Conservation (phyloP, 2,888 invertebrate species). For the Drosophila algonquin region DNA sequence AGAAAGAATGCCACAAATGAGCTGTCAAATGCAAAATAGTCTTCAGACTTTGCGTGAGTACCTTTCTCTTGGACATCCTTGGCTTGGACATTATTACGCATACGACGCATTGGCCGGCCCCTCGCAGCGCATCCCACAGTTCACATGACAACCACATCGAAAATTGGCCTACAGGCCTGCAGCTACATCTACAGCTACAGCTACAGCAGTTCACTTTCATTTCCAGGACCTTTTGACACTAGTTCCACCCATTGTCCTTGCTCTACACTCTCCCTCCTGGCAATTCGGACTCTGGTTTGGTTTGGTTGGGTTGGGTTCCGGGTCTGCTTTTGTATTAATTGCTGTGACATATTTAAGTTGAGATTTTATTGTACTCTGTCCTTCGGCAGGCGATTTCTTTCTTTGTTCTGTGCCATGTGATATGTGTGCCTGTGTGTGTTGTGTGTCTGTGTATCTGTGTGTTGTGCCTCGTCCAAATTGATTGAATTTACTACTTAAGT, state of each 20-base stretch:
- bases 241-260: slow-evolving; percentile 12
- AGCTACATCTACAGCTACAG: background rate
- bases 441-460: slow-evolving; percentile 10
- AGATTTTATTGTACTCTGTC: slow-evolving; percentile 65
- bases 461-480: slow-evolving; percentile 55
- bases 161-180: background rate
- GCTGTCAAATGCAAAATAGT: slow-evolving; percentile 43
- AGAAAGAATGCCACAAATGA: slow-evolving; percentile 27
- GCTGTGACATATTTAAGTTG: slow-evolving; percentile 74
- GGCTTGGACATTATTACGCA: slow-evolving; percentile 18
- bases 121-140: slow-evolving; percentile 3
- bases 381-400: slow-evolving; percentile 30
- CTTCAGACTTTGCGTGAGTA: background rate
- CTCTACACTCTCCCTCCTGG: background rate
- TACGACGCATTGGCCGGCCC: slow-evolving; percentile 27
- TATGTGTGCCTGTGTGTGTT: slow-evolving; percentile 15
- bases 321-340: slow-evolving; percentile 71
- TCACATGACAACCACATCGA: slow-evolving; percentile 2
- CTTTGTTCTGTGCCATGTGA: slow-evolving; percentile 5
- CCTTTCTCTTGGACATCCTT: slow-evolving; percentile 29
- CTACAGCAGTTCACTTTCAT: slow-evolving; percentile 25
- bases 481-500: slow-evolving; percentile 80
- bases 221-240: slow-evolving; percentile 24
- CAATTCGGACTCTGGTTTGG: slow-evolving; percentile 28
- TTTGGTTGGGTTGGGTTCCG: slow-evolving; percentile 21